Evolutionary conservation across 1,140 invertebrate species (phyloP).

Genomic region (Brachionus rotundiformis): DNA sequence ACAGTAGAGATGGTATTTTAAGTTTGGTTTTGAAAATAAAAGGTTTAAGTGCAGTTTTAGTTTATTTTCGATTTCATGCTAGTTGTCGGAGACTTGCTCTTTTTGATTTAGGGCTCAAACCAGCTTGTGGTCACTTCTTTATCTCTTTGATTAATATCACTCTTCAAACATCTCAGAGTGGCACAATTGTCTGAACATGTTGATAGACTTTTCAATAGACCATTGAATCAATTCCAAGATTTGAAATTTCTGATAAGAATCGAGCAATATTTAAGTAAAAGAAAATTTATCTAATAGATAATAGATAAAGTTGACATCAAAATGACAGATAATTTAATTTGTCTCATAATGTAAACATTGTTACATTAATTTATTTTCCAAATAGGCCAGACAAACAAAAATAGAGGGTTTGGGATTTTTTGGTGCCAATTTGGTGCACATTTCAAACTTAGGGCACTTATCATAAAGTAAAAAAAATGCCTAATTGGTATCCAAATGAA

Average conservation of each 20-base stretch:
- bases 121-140: not conserved
- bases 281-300: no score
- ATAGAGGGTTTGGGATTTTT: no score
- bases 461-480: not conserved
- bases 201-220: slow-evolving; percentile 12
- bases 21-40: not conserved
- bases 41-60: not conserved
- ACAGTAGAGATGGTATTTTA: slow-evolving; percentile 36
- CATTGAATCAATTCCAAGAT: not conserved
- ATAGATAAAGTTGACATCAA: no score
- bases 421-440: no score
- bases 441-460: no score
- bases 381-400: no score
- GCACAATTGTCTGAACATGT: slow-evolving; percentile 12
- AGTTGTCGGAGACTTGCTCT: slow-evolving; percentile 7
- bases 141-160: slow-evolving; percentile 15
- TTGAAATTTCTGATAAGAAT: not conserved
- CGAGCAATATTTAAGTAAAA: no score
- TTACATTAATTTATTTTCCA: no score
- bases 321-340: not conserved
- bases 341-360: no score
- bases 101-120: not conserved
- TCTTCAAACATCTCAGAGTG: slow-evolving; percentile 11
- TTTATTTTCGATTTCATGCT: slow-evolving; percentile 6
- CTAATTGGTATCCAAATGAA: not conserved